Evolutionary conservation across 1,140 invertebrate genomes (phyloP).

Genomic region (Saxidomus purpurata): DNA sequence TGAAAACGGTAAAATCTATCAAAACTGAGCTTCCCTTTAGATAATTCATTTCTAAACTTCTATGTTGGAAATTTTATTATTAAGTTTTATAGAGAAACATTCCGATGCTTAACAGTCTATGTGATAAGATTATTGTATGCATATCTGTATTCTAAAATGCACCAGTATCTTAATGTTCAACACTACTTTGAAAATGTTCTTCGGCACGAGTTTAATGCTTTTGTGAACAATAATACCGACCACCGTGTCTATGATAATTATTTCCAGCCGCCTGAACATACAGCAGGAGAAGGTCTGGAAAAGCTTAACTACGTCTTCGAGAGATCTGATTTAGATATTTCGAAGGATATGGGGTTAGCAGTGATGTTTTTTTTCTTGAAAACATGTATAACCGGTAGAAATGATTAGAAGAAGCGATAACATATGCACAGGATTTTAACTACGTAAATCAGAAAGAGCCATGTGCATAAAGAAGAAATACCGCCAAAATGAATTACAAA

Average conservation of each 20-base stretch:
- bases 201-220: conserved; percentile 2
- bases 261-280: conserved; percentile 18
- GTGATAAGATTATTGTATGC: conserved; percentile 9
- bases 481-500: neutral
- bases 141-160: neutral
- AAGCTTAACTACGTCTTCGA: conserved; percentile 7
- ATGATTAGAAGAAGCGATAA: conserved; percentile 23
- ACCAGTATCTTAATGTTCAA: neutral
- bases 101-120: neutral
- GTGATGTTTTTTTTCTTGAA: neutral
- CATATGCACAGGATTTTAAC: conserved; percentile 25
- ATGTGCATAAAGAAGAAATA: conserved; percentile 5
- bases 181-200: neutral
- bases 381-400: neutral
- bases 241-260: conserved; percentile 33
- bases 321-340: conserved; percentile 23
- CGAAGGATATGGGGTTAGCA: neutral
- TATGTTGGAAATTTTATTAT: too few species aligned
- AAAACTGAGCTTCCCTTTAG: neutral
- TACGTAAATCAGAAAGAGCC: conserved; percentile 1
- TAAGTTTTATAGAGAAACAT: neutral
- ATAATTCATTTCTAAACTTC: too few species aligned
- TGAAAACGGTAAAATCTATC: neutral
- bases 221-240: conserved; percentile 20
- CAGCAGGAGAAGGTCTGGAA: conserved; percentile 25